Base-by-base conservation (phyloP, 2,888 invertebrate species). In the Microplitis deprimator region DNA sequence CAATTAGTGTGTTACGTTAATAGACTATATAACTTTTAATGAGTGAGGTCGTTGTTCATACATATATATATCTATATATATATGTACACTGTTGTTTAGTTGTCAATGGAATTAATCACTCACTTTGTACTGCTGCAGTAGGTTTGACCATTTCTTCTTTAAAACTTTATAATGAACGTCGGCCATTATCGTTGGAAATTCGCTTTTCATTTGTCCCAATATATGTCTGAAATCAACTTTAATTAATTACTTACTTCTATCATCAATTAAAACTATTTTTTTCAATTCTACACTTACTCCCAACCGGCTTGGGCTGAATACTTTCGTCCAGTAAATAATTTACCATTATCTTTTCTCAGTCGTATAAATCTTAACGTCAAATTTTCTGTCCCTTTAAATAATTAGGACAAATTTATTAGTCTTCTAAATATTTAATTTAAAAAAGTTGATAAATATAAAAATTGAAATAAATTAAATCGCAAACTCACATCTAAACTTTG, bases 131-230 rank as follows among this genome's bases (percentile, higher is more conserved):
- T 86, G 87, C 78, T 87, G 87, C 75, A 87, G 82, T 77, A 87
- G 81, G 81, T 87, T 87, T 59, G 87, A 87, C 86, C 87, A 86
- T 77, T 87, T 87, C 82, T 87, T 87, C 82, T 87, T 87, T 60
- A 87, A 82, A 62, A 87, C 87, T 76, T 84, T 82, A 80, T 87
- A 87, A 78, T 86, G 87, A 50, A 87, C 84, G 80, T 86, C 84
- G 80, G 85, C 84, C 86, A 87, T 86, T 75, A 85, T 85, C 73
- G 82, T 84, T 69, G 87, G 87, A 78, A 86, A 87, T 78, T 87
- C 87, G 70, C 84, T 81, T 73, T 84, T 84, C 86, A 87, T 87
- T 78, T 85, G 85, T 68, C 83, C 83, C 64, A 87, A 81, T 62
- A 87, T 87, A 75, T 82, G 84, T 79, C 86, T 87, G 79, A 62